Percentiles rank a stretch among this genome's conserved stretches.
Conservation (phyloP, 2,113 vertebrate species). For the Enhydra lutris region DNA sequence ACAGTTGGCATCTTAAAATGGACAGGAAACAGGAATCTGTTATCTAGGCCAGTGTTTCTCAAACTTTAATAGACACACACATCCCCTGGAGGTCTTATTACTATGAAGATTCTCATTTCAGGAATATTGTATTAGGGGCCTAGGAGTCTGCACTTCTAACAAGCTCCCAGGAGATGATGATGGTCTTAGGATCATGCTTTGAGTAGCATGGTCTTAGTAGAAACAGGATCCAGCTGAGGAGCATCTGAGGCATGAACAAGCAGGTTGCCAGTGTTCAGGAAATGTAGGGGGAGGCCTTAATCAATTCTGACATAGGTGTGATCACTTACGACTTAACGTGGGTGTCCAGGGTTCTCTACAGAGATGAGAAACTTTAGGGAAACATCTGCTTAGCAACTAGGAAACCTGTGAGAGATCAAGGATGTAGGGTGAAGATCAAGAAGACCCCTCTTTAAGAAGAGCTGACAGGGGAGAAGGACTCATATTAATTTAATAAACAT, state of each 20-base stretch:
- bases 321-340: background rate
- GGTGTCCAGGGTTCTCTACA: background rate
- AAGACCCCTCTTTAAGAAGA: background rate
- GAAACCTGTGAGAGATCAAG: background rate
- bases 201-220: background rate
- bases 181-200: background rate
- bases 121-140: background rate
- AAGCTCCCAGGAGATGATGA: background rate
- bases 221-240: background rate
- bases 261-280: background rate
- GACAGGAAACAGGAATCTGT: background rate
- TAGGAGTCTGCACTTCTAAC: background rate
- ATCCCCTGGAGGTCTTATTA: background rate
- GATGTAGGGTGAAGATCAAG: background rate
- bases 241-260: background rate
- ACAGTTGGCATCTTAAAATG: background rate
- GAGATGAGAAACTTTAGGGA: background rate
- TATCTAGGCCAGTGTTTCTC: background rate
- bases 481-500: background rate
- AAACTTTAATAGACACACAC: background rate
- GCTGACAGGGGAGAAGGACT: background rate
- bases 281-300: background rate
- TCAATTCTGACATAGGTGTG: background rate
- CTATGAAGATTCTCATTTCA: background rate
- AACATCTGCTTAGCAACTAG: background rate